A percentile compares a stretch with the other conserved stretches of the same genome.
Conservation (phyloP, 1,140 invertebrate genomes). For the Zophobas atratus region DNA sequence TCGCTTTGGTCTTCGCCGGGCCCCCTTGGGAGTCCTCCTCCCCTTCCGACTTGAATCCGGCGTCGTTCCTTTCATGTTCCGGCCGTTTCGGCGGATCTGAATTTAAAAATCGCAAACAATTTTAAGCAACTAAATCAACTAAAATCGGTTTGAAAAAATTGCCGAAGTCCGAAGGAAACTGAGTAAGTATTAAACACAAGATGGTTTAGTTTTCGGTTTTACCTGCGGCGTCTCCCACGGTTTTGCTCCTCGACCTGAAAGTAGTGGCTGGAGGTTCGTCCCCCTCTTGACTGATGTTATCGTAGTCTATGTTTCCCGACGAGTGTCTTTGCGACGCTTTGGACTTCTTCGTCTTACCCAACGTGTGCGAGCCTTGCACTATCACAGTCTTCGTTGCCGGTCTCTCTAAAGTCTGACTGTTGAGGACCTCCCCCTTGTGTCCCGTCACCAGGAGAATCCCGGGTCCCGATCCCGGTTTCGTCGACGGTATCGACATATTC, state of each 20-base stretch:
- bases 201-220: slow-evolving; percentile 56
- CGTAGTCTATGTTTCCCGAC: slow-evolving; percentile 90
- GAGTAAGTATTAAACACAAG: no score
- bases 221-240: slow-evolving; percentile 87
- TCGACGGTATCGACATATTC: slow-evolving; percentile 93
- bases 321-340: slow-evolving; percentile 89
- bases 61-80: slow-evolving; percentile 76
- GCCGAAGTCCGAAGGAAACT: no score
- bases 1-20: slow-evolving; percentile 78
- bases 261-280: slow-evolving; percentile 70
- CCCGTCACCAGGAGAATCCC: slow-evolving; percentile 65
- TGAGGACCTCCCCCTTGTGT: slow-evolving; percentile 66
- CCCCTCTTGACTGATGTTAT: slow-evolving; percentile 77
- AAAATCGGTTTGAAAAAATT: no score
- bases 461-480: slow-evolving; percentile 73
- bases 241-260: slow-evolving; percentile 91
- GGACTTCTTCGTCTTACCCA: slow-evolving; percentile 81
- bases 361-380: slow-evolving; percentile 79
- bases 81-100: slow-evolving; percentile 61
- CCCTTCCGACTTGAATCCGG: slow-evolving; percentile 88
- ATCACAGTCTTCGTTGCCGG: slow-evolving; percentile 67
- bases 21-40: slow-evolving; percentile 85
- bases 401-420: slow-evolving; percentile 65
- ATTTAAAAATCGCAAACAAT: background rate
- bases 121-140: no score